A percentile compares a stretch with the other conserved stretches of the same genome.
Evolutionary conservation across 2,797 vertebrate species (phyloP).

Genomic region (Dromococcyx pavoninus): DNA sequence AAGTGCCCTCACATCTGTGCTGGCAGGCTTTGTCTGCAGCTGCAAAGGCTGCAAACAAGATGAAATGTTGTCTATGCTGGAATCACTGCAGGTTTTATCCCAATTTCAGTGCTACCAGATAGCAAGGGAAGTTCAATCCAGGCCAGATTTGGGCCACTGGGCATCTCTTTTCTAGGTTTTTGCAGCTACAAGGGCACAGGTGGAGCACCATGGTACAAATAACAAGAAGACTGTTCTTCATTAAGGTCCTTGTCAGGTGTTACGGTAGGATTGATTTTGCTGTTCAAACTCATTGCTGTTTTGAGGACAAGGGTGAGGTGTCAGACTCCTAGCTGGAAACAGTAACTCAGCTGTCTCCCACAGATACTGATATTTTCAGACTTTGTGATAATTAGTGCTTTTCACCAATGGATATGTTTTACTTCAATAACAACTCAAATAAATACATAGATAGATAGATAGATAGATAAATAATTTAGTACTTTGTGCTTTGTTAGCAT

Average conservation of each 20-base stretch:
- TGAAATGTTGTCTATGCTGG: not conserved
- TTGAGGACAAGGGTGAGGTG: not conserved
- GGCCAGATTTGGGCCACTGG: not conserved
- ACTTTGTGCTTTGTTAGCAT: conserved; percentile 39
- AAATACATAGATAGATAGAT: not conserved
- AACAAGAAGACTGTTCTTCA: not conserved
- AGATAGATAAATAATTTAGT: not conserved
- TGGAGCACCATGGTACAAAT: not conserved
- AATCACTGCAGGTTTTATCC: not conserved
- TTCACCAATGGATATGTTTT: not conserved
- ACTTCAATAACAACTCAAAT: not conserved
- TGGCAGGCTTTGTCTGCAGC: not conserved
- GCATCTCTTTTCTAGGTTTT: not conserved
- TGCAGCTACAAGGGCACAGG: not conserved
- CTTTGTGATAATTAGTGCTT: not conserved
- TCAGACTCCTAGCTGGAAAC: not conserved
- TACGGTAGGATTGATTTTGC: not conserved
- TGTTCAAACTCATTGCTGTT: not conserved
- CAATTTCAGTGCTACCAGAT: not conserved
- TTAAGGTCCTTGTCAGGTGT: not conserved
- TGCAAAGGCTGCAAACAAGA: not conserved
- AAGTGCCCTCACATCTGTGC: not conserved
- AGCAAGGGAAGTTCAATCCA: not conserved
- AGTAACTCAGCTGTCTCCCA: not conserved
- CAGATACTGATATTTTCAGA: not conserved